Percentiles rank a stretch among this genome's conserved stretches.
These are phyloP conservation scores for Aphidius gifuensis DNA, from an alignment of 1,140 invertebrate species.

Conservation along the genomic window DNA sequence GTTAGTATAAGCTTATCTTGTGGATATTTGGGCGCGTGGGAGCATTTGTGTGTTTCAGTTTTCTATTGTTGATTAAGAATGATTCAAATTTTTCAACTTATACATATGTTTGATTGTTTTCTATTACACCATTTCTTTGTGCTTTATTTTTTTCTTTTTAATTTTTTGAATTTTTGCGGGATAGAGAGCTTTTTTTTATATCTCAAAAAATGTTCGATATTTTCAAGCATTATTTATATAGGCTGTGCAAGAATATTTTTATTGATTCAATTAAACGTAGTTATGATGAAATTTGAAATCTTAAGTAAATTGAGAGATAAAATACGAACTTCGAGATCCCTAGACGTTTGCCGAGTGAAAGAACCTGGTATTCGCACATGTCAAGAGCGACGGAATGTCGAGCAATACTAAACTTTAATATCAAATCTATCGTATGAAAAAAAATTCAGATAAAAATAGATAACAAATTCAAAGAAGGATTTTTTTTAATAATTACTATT, in stretches of 20 bases:
- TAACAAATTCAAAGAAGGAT: too few species aligned
- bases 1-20: slow-evolving; percentile 32
- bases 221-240: too few species aligned
- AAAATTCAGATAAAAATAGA: too few species aligned
- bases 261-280: too few species aligned
- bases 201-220: not conserved
- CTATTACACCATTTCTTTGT: slow-evolving; percentile 8
- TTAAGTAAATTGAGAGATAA: too few species aligned
- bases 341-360: slow-evolving; percentile 38
- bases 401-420: too few species aligned
- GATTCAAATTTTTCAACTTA: slow-evolving; percentile 20
- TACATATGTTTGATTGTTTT: slow-evolving; percentile 2
- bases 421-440: too few species aligned
- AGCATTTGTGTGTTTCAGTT: slow-evolving; percentile 32
- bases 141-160: slow-evolving; percentile 36
- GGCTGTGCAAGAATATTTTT: too few species aligned
- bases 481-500: too few species aligned
- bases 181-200: slow-evolving; percentile 62
- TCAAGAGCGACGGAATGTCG: too few species aligned
- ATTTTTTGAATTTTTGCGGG: slow-evolving; percentile 55
- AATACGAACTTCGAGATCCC: slow-evolving; percentile 48
- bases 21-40: slow-evolving; percentile 24
- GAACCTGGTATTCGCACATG: too few species aligned
- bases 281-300: too few species aligned
- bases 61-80: slow-evolving; percentile 22